Percentiles rank a stretch among this genome's conserved stretches.
Conservation (phyloP, 2,888 invertebrate species). For the Imbricaverruca yamaguchii region DNA sequence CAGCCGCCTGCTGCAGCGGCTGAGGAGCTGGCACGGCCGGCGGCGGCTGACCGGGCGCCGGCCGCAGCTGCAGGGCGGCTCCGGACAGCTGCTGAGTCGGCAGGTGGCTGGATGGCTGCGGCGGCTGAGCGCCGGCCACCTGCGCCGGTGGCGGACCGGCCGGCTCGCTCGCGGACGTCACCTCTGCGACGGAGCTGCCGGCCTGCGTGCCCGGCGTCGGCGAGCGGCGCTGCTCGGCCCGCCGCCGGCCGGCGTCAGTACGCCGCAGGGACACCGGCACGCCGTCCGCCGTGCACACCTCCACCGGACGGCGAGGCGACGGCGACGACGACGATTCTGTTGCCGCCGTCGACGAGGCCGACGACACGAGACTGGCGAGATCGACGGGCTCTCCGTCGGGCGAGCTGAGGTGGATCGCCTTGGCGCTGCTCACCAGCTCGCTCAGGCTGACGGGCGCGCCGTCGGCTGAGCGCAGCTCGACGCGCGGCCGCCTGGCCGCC, state of each 20-base stretch:
- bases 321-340: background rate
- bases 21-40: background rate
- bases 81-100: background rate
- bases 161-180: background rate
- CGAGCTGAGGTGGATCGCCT: background rate
- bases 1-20: background rate
- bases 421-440: background rate
- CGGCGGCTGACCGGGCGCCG: background rate
- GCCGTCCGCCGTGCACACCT: slow-evolving; percentile 17
- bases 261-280: slow-evolving; percentile 40
- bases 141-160: background rate
- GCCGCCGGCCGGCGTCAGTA: slow-evolving; percentile 44
- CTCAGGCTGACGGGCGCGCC: background rate
- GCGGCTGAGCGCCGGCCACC: background rate
- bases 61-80: background rate
- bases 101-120: background rate
- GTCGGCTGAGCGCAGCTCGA: background rate
- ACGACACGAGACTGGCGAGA: too few relatives aligned
- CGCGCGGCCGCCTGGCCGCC: background rate
- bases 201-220: background rate
- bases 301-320: background rate
- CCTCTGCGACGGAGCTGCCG: background rate
- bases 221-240: slow-evolving; percentile 40
- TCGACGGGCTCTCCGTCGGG: background rate
- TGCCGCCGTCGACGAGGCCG: too few relatives aligned